A percentile compares a stretch with the other conserved stretches of the same genome.
Conservation (phyloP, 2,113 vertebrate genomes). For the Pipra filicauda region DNA sequence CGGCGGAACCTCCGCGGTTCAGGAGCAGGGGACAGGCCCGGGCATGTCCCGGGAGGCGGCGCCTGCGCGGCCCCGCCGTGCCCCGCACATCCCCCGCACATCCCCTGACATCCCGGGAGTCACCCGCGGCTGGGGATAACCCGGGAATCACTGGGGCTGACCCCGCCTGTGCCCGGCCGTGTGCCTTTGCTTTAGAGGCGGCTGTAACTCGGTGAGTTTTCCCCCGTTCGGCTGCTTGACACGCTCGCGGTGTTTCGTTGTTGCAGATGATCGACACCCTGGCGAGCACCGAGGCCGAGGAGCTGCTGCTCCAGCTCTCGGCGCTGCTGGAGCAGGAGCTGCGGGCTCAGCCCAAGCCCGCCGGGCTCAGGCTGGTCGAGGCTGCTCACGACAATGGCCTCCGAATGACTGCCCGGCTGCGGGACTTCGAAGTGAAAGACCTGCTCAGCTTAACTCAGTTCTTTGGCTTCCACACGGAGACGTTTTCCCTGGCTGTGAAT, state of each 20-base stretch:
- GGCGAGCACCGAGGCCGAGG: slow-evolving; percentile 66
- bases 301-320: slow-evolving; percentile 83
- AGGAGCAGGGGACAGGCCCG: neutral
- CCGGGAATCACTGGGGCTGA: neutral
- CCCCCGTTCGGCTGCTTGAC: fast-evolving
- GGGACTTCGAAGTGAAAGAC: slow-evolving; percentile 92
- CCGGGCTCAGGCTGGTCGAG: slow-evolving; percentile 87
- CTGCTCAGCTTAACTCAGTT: slow-evolving; percentile 92
- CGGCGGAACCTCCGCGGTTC: neutral
- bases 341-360: slow-evolving; percentile 86
- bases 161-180: no score
- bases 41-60: neutral
- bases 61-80: neutral
- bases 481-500: slow-evolving; percentile 89
- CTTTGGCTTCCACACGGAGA: slow-evolving; percentile 90
- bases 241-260: fast-evolving
- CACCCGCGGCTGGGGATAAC: neutral
- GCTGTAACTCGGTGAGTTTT: neutral
- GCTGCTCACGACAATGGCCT: slow-evolving; percentile 87
- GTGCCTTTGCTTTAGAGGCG: fast-evolving
- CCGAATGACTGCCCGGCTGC: slow-evolving; percentile 85
- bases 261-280: slow-evolving; percentile 89
- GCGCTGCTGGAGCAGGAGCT: slow-evolving; percentile 83
- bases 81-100: neutral
- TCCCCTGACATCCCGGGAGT: fast-evolving